Base-by-base conservation (phyloP, 2,797 vertebrate species). In the Helarctos malayanus region DNA sequence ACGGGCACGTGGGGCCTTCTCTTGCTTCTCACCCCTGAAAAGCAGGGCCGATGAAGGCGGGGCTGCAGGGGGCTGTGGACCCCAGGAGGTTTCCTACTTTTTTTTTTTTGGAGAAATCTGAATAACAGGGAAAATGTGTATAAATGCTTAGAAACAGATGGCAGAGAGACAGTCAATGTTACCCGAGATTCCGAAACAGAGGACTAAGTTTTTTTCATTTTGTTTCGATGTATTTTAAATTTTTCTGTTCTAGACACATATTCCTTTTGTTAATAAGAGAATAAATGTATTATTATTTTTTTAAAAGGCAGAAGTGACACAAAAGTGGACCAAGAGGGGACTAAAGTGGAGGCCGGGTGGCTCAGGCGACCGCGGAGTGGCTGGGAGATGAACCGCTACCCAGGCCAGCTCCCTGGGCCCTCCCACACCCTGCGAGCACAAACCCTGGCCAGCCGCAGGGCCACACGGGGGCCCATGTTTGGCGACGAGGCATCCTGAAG, bases 351-450 rank as follows among this genome's bases (percentile, higher is more conserved):
- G 41, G 41, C 27, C n/a, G 16, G n/a, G 83, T 52, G 54, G 35
- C 65, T 32, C 3, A 9, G 16, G 5, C 7, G 54, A 75, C 2
- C 19, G n/a, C 5, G 0, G 16, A 56, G 35, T 1, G 25, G 71
- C 38, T 41, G 3, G 32, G 76, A 11, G 76, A 27, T 0, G 14
- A 90, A 27, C 47, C 0, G 3, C 47, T 4, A 38, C 25, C 47
- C 15, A 1, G 29, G 27, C 49, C 29, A 38, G 49, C 45, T 18
- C 10, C 54, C 10, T 3, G 56, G 6, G 32, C 29, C 47, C 7
- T 7, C 13, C 41, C 41, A n/a, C 32, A 21, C 5, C 47, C 0
- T 0, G 15, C 15, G 11, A 57, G 29, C 71, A 15, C 45, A 8
- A 4, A 11, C 2, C 0, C 38, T 16, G 19, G 21, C 35, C 38